A percentile compares a stretch with the other conserved stretches of the same genome.
Evolutionary conservation across 1,140 invertebrate genomes (phyloP).

Genomic region (Drosophila orosa): DNA sequence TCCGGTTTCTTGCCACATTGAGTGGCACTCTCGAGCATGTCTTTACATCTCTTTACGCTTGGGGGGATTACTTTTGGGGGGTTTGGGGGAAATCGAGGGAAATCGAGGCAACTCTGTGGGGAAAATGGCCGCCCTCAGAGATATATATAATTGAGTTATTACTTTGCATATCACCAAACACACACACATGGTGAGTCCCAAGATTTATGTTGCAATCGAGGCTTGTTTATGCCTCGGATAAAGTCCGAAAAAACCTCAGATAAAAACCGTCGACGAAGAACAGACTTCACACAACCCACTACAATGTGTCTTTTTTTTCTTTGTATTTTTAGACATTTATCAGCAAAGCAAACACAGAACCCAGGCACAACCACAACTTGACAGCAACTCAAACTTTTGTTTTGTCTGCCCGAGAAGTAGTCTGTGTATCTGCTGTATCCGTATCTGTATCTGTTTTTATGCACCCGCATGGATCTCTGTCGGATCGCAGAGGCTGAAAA

Average conservation of each 20-base stretch:
- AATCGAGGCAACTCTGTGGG: slow-evolving; percentile 16
- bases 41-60: slow-evolving; percentile 82
- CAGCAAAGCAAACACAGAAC: slow-evolving; percentile 35
- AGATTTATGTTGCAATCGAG: slow-evolving; percentile 36
- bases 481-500: slow-evolving; percentile 65
- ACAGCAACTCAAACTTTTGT: slow-evolving; percentile 42
- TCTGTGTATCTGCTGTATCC: slow-evolving; percentile 28
- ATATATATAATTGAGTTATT: slow-evolving; percentile 23
- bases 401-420: slow-evolving; percentile 51
- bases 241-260: slow-evolving; percentile 21
- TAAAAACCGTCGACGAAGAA: slow-evolving; percentile 23
- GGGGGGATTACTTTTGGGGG: slow-evolving; percentile 21
- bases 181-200: slow-evolving; percentile 11
- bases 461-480: slow-evolving; percentile 58
- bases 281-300: slow-evolving; percentile 16
- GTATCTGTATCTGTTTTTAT: slow-evolving; percentile 51
- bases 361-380: slow-evolving; percentile 39
- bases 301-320: slow-evolving; percentile 56
- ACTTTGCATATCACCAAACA: slow-evolving; percentile 31
- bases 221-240: slow-evolving; percentile 33
- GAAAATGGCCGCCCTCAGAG: slow-evolving; percentile 49
- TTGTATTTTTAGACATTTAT: slow-evolving; percentile 76
- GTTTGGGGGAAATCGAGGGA: too few relatives aligned
- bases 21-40: slow-evolving; percentile 76
- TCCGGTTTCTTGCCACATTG: slow-evolving; percentile 55